These are phyloP conservation scores for Listronotus oregonensis DNA, from an alignment of 1,140 invertebrate species.

Conservation along the genomic window DNA sequence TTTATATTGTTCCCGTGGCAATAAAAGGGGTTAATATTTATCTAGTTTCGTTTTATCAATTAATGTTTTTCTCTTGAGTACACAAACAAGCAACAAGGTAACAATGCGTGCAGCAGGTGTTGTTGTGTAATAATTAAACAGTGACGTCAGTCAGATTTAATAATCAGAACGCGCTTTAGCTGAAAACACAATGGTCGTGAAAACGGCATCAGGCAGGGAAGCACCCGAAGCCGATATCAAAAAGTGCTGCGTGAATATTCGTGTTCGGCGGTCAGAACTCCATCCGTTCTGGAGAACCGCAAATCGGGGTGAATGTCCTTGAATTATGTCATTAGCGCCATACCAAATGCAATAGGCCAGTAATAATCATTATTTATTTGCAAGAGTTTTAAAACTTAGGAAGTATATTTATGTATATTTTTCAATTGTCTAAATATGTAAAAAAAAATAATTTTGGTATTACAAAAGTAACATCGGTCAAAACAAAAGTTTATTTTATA, in stretches of 20 bases:
- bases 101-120: constrained; percentile 50
- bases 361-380: neutral
- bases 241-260: constrained; percentile 40
- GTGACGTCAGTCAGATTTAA: constrained; percentile 53
- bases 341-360: too few relatives aligned
- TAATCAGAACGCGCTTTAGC: constrained; percentile 52
- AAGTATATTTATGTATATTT: too few relatives aligned
- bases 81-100: constrained; percentile 24
- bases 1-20: neutral
- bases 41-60: constrained; percentile 6
- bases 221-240: constrained; percentile 31
- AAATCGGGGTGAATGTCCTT: constrained; percentile 21
- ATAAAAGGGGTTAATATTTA: neutral
- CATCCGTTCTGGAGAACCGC: constrained; percentile 36
- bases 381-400: too few relatives aligned
- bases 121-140: constrained; percentile 51
- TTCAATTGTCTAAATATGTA: too few relatives aligned
- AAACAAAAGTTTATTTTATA: too few relatives aligned
- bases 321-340: constrained; percentile 9
- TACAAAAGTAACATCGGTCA: too few relatives aligned
- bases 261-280: constrained; percentile 24
- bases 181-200: constrained; percentile 51
- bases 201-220: constrained; percentile 19
- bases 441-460: too few relatives aligned
- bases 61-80: constrained; percentile 1